Base-by-base conservation (phyloP, 2,113 vertebrate species). In the Syngnathus floridae region DNA sequence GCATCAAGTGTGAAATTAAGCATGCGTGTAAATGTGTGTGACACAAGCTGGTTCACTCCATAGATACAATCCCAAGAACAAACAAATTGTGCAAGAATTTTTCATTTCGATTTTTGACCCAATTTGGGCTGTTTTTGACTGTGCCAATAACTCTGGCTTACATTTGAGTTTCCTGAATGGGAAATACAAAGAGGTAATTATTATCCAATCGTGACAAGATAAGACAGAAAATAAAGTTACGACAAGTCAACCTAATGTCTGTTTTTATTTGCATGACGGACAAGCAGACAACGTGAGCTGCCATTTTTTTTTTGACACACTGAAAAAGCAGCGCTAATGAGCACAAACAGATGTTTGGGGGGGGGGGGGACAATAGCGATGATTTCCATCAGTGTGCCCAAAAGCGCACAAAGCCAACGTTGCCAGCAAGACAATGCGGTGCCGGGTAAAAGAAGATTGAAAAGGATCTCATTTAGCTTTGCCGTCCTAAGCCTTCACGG, bases 181-280 rank as follows among this genome's bases (percentile, higher is more conserved):
- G 4, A 13, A 82, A 81, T 83, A 83, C 82, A 88, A 83, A 81
- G 60, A 64, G 22, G 70, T 79, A 85, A 86, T 86, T 85, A 85
- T 84, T 4, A 13, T 40, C 57, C 41, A n/a, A 81, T 77, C 64
- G 76, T 79, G 81, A 81, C 83, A 83, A 71, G 78, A 56, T 31
- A 6, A 81, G 71, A 85, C 75, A 82, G 79, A 12, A 31, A 56
- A 56, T 12, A 55, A 22, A 62, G 64, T 66, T 68, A 82, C 75
- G 76, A 74, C 80, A 80, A 79, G 70, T 82, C 68, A 54, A 72
- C 38, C n/a, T 64, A 83, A 77, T 78, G 46, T 4, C 46, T 49
- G 74, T 35, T 35, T 66, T 40, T 75, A 66, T 76, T 58, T 77
- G 41, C 41, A 74, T 75, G 77, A 80, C 67, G 64, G 75, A 78